phyloP scores from a whole-genome alignment of 2,888 invertebrate genomes.

The Hylaea fasciaria region DNA sequence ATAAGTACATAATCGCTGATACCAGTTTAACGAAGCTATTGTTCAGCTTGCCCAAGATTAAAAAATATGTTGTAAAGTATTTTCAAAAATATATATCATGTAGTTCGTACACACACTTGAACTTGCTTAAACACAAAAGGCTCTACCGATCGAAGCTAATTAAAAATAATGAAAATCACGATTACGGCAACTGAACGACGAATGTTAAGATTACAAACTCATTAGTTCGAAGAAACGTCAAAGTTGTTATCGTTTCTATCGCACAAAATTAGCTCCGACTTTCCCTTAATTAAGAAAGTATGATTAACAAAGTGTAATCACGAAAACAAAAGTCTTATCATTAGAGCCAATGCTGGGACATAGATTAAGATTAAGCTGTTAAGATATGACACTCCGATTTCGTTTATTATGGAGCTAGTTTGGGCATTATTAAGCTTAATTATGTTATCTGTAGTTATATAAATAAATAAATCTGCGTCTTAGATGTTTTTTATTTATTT shows the following conservation, averaged over 20 bases:
- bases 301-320: conserved; percentile 83
- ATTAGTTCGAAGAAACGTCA: conserved; percentile 66
- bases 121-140: conserved; percentile 1
- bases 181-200: conserved; percentile 53
- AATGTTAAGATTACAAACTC: conserved; percentile 63
- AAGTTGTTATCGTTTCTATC: conserved; percentile 74
- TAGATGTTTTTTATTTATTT: no score
- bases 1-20: no score
- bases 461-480: no score
- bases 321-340: conserved; percentile 82
- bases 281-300: conserved; percentile 83
- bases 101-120: no score
- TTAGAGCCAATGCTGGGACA: conserved; percentile 54
- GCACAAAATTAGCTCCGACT: conserved; percentile 75
- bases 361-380: conserved; percentile 27
- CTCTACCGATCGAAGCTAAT: conserved; percentile 42
- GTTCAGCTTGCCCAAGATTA: no score
- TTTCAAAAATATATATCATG: no score
- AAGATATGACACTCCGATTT: conserved; percentile 29
- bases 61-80: no score
- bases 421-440: not conserved
- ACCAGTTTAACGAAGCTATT: no score
- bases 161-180: conserved; percentile 59
- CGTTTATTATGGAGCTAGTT: not conserved
- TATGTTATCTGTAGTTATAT: no score